Evolutionary conservation across 2,888 invertebrate species (phyloP), one percentile per base, ranked within the genome.

Genomic region (Exocentrus adspersus): DNA sequence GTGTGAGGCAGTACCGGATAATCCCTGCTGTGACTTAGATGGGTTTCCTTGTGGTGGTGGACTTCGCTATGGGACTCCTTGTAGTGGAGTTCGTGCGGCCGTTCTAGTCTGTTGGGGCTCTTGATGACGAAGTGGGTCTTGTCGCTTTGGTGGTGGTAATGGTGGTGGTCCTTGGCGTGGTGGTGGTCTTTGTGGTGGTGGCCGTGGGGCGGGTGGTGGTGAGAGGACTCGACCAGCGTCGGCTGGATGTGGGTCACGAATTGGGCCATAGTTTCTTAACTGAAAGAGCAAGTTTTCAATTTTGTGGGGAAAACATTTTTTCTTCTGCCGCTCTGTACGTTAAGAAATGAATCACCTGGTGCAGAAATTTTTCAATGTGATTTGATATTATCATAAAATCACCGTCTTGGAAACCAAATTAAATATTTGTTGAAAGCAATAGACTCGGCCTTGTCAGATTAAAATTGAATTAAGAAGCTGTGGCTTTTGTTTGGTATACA

Each of bases 171-270:
- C 58, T 77, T 77, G 12, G 67, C 65, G 48, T 75, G 68, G 30
- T 85, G 84, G 74, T 84, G 83, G 62, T 84, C 81, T 73, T 85
- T 83, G 74, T 84, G 83, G 60, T 83, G 81, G 76, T 85, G 85
- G 10, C 61, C 57, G 74, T 85, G 85, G 60, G 85, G 85, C 52
- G 84, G 80, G 71, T 86, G 84, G 80, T 87, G 87, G 71, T 86
- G 86, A 42, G 86, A 85, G 19, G 87, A 85, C 79, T 87, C 87
- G 77, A 87, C 78, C 79, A 87, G 78, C 20, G 87, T 86, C 32
- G 87, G 86, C 77, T 87, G 86, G 71, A 87, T 86, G 73, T 86
- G 86, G 50, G 86, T 86, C 64, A 87, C 87, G 77, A 87, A 87
- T 78, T 87, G 87, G 70, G 87, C 86, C 87, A 87, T 87, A 30